Base-by-base conservation (phyloP, 2,888 invertebrate genomes). In the Aproaerema taeniolella region DNA sequence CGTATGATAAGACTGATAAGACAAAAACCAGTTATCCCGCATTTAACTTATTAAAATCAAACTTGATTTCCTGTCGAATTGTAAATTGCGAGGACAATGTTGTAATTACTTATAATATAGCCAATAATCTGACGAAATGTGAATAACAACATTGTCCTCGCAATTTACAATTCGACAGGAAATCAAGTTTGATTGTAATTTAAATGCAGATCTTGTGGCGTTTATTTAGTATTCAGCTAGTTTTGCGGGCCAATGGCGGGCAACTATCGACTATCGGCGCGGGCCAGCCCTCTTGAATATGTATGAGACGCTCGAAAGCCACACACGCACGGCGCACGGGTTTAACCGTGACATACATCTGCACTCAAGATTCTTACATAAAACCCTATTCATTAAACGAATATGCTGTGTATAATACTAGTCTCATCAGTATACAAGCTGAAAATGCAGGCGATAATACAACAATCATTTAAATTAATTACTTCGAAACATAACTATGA, bases 341-440 rank as follows among this genome's bases (percentile, higher is more conserved):
- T 61, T 54, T 66, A 78, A 65, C 81, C 81, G 65, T 85, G 85
- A 82, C 83, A 85, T 64, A 82, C 68, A 79, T 79, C 67, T 55
- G 55, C 43, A 34, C 42, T 20, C 8, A n/a, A 26, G 26, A 26
- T 26, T 30, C 30, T 13, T 12, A 3, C n/a, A 8, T 28, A 56
- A 64, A 57, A 28, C 10, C 10, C n/a, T 28, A 31, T 31, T 9
- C 32, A 12, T 33, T 20, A 12, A 12, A 31, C 35, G 30, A 9
- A 17, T 29, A 29, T 36, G 20, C 20, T 30, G 20, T 9, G 20
- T 12, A 12, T n/a, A n/a, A n/a, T n/a, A n/a, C n/a, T 33, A 33
- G 24, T 26, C 9, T 26, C 14, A 6, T 10, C n/a, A 10, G 25
- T 35, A 28, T 15, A 28, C 20, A 28, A 28, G 16, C 44, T 43